These are phyloP conservation scores for Ochropleura leucogaster DNA, from an alignment of 2,888 invertebrate genomes.

Conservation along the genomic window DNA sequence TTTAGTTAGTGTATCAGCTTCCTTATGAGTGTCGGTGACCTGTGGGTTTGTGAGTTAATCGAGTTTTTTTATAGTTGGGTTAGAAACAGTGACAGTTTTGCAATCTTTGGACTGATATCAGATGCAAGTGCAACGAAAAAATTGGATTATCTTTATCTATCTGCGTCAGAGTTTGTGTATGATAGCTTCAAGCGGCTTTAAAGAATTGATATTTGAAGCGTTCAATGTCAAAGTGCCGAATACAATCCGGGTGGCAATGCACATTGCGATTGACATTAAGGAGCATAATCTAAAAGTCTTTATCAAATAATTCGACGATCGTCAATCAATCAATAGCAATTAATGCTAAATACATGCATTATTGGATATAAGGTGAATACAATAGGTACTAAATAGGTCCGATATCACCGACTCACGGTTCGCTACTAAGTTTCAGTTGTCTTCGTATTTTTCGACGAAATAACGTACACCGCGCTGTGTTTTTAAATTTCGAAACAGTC, in stretches of 20 bases:
- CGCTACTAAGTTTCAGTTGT: conserved; percentile 42
- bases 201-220: too few species aligned
- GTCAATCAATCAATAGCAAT: conserved; percentile 23
- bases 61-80: background rate
- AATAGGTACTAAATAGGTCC: conserved; percentile 25
- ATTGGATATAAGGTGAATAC: conserved; percentile 44
- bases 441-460: conserved; percentile 7
- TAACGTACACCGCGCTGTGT: conserved; percentile 30
- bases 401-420: background rate
- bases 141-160: conserved; percentile 6
- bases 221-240: conserved; percentile 7
- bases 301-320: conserved; percentile 30
- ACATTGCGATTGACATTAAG: conserved; percentile 20
- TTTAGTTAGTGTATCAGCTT: background rate
- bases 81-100: background rate
- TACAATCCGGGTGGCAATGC: conserved; percentile 27
- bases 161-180: background rate
- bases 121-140: conserved; percentile 10
- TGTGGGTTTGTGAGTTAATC: background rate
- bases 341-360: conserved; percentile 40
- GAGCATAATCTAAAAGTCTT: conserved; percentile 6
- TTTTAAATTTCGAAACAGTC: background rate
- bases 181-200: background rate
- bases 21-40: background rate
- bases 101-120: background rate